Conservation (phyloP, 2,797 vertebrate genomes). For the Phaenicophaeus curvirostris region DNA sequence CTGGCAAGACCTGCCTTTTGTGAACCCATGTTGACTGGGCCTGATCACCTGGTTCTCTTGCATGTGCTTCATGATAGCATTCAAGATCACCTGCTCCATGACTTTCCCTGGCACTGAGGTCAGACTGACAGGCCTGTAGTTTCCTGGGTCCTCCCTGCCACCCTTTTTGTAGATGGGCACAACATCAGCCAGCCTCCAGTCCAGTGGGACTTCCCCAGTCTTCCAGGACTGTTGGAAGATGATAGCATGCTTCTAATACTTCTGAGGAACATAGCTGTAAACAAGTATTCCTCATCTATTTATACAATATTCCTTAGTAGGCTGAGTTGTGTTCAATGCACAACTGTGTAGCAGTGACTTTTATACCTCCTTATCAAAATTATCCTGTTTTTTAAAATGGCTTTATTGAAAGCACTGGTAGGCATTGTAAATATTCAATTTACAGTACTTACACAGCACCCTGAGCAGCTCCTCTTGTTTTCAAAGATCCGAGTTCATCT, state of each 20-base stretch:
- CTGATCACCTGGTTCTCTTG: too few relatives aligned
- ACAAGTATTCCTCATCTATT: background rate
- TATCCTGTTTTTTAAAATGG: background rate
- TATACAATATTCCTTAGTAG: background rate
- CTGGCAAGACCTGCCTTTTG: too few relatives aligned
- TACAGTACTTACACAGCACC: background rate
- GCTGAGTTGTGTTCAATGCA: background rate
- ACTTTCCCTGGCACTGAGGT: too few relatives aligned
- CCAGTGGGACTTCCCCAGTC: too few relatives aligned
- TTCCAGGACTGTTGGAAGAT: too few relatives aligned
- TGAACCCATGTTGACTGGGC: too few relatives aligned
- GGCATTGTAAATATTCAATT: background rate
- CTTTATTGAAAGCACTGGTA: background rate
- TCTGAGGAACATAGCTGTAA: background rate
- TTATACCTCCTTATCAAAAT: background rate
- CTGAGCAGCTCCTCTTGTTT: background rate
- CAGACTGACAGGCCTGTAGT: too few relatives aligned
- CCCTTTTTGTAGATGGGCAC: too few relatives aligned
- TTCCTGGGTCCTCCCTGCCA: too few relatives aligned
- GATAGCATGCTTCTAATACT: background rate
- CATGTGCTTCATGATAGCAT: too few relatives aligned
- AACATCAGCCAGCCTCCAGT: too few relatives aligned
- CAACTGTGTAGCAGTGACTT: background rate
- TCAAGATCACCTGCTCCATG: too few relatives aligned
- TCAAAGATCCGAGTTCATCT: background rate